Evolutionary conservation across 2,888 invertebrate species (phyloP).

Genomic region (Lymantria monacha): DNA sequence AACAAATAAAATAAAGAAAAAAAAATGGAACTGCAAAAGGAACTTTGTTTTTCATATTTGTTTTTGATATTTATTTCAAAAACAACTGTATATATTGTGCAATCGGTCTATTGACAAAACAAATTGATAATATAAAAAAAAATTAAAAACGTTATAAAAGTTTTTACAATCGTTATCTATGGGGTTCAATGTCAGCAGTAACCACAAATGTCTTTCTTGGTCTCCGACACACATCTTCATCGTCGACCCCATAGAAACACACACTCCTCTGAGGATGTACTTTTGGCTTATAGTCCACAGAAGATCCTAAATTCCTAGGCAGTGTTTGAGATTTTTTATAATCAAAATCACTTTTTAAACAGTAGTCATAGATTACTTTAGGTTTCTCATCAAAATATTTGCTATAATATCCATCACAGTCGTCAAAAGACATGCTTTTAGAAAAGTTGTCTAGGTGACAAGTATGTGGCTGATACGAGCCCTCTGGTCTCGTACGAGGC

Average conservation of each 20-base stretch:
- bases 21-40: too few relatives aligned
- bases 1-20: too few relatives aligned
- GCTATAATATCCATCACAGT: constrained; percentile 67
- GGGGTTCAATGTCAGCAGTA: constrained; percentile 64
- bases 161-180: constrained; percentile 61
- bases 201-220: constrained; percentile 56
- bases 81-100: too few relatives aligned
- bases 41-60: too few relatives aligned
- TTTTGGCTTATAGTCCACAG: constrained; percentile 51
- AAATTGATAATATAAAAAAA: background rate
- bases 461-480: constrained; percentile 49
- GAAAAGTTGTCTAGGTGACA: constrained; percentile 49
- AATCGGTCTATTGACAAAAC: too few relatives aligned
- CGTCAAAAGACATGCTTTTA: constrained; percentile 60
- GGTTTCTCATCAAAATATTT: constrained; percentile 67
- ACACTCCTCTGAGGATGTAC: constrained; percentile 60
- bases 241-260: constrained; percentile 61
- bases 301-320: constrained; percentile 67
- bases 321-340: constrained; percentile 58
- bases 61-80: too few relatives aligned
- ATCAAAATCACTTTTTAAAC: constrained; percentile 68
- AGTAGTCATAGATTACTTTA: constrained; percentile 65
- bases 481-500: constrained; percentile 62
- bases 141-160: constrained; percentile 27
- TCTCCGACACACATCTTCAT: constrained; percentile 33